Percentiles rank a stretch among this genome's conserved stretches.
These are phyloP conservation scores for Panonychus citri DNA, from an alignment of 1,140 invertebrate genomes.

Conservation along the genomic window DNA sequence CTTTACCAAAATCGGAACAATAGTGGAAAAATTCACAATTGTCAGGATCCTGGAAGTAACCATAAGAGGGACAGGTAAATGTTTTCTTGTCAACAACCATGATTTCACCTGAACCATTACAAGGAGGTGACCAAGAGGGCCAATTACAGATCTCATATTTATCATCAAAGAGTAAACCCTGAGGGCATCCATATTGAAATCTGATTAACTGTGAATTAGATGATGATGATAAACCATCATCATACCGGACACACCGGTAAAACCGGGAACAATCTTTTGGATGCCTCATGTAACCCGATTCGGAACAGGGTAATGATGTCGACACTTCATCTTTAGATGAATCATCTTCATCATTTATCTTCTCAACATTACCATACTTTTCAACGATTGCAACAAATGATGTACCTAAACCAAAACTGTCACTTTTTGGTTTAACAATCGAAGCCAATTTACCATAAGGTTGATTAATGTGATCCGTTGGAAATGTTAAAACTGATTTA, in stretches of 20 bases:
- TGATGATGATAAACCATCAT: slow-evolving; percentile 36
- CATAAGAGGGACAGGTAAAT: slow-evolving; percentile 25
- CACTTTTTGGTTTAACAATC: neutral
- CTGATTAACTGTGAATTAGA: slow-evolving; percentile 20
- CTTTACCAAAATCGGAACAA: slow-evolving; percentile 39
- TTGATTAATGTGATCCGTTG: neutral
- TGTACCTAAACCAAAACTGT: slow-evolving; percentile 1
- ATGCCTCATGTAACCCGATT: slow-evolving; percentile 54
- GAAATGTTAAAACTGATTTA: neutral
- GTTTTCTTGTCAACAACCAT: slow-evolving; percentile 37
- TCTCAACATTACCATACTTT: slow-evolving; percentile 27
- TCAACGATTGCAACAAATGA: slow-evolving; percentile 9
- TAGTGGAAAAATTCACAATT: slow-evolving; percentile 68
- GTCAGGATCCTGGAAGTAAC: slow-evolving; percentile 51
- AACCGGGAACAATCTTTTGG: slow-evolving; percentile 50
- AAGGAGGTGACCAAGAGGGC: slow-evolving; percentile 46
- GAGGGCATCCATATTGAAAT: slow-evolving; percentile 57
- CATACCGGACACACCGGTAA: slow-evolving; percentile 57
- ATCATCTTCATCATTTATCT: slow-evolving; percentile 30
- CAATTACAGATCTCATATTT: slow-evolving; percentile 42
- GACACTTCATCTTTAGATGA: slow-evolving; percentile 24
- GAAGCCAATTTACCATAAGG: neutral
- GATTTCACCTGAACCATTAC: slow-evolving; percentile 30
- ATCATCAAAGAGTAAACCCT: slow-evolving; percentile 53
- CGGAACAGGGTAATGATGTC: slow-evolving; percentile 44